Evolutionary conservation across 2,797 vertebrate genomes (phyloP), one percentile per base, ranked within the genome.

Genomic region (Cebuella pygmaea): DNA sequence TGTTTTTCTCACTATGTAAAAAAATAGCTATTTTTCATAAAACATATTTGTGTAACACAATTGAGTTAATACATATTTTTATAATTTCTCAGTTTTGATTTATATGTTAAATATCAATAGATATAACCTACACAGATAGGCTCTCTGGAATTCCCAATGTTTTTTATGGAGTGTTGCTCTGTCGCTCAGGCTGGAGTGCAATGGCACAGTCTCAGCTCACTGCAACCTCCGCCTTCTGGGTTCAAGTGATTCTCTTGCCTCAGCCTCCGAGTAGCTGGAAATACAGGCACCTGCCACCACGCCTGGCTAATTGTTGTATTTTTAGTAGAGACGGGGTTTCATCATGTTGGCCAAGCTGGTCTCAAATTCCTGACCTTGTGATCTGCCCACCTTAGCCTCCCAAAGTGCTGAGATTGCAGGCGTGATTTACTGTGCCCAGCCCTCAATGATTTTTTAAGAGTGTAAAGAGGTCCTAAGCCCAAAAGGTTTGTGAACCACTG

Each of bases 81-180:
- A n/a, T 61, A 87, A 78, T 93, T 88, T 87, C 33, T 94, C 55
- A 82, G n/a, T 95, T 96, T 93, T 97, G 72, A 86, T 91, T 96
- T 90, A 55, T 33, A 78, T 76, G 72, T 27, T 82, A 97, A 92
- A 72, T 88, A 93, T 74, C n/a, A 94, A 74, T 4, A 93, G 46
- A 74, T 8, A 90, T 10, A 95, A 95, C 10, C 17, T 15, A 90
- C 10, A 95, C 2, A 92, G 44, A 59, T 7, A 79, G 91, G 33
- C 30, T 24, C 22, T 86, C 48, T 81, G 39, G 39, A 83, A 93
- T 89, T 90, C 30, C 88, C 80, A 76, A 64, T 61, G 50, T 87
- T 55, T 93, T 93, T 61, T 61, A 27, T 26, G 22, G 59, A 61
- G 59, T 61, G 24, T 30, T 13, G 27, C 59, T 61, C 59, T 30